phyloP scores from a whole-genome alignment of 2,888 invertebrate species.

The Hirtodrosophila trivittata region DNA sequence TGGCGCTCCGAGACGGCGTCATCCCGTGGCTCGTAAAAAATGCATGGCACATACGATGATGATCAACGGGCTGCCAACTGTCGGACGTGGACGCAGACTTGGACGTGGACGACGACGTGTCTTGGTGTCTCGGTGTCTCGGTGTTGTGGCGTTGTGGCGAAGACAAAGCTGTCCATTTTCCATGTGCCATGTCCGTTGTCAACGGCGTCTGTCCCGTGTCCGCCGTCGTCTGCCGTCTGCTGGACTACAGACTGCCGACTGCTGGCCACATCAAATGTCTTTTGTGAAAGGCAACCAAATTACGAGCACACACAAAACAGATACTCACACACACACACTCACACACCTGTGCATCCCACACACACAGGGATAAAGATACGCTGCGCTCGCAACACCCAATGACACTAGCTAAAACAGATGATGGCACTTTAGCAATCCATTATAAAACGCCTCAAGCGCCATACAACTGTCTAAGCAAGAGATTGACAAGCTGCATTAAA shows the following conservation, averaged over 20 bases:
- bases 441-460: background rate
- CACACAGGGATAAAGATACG: slow-evolving; percentile 1
- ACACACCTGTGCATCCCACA: background rate
- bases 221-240: background rate
- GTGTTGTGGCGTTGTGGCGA: slow-evolving; percentile 29
- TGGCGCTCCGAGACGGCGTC: slow-evolving; percentile 19
- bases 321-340: slow-evolving; percentile 5
- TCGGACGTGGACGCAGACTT: slow-evolving; percentile 27
- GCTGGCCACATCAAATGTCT: slow-evolving; percentile 67
- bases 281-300: slow-evolving; percentile 79
- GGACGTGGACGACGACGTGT: slow-evolving; percentile 5
- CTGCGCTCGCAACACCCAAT: background rate
- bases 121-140: slow-evolving; percentile 5
- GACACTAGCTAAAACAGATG: slow-evolving; percentile 26
- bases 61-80: slow-evolving; percentile 70
- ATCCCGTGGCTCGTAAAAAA: slow-evolving; percentile 63
- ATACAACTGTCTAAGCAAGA: background rate
- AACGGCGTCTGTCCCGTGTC: slow-evolving; percentile 50
- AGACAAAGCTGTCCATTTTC: slow-evolving; percentile 46
- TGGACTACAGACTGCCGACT: background rate
- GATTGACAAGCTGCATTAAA: background rate
- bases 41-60: slow-evolving; percentile 73
- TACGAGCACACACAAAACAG: slow-evolving; percentile 59
- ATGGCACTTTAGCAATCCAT: background rate
- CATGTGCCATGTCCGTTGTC: slow-evolving; percentile 76